Conservation (phyloP, 2,888 invertebrate species). For the Ichneumoninae sp. region DNA sequence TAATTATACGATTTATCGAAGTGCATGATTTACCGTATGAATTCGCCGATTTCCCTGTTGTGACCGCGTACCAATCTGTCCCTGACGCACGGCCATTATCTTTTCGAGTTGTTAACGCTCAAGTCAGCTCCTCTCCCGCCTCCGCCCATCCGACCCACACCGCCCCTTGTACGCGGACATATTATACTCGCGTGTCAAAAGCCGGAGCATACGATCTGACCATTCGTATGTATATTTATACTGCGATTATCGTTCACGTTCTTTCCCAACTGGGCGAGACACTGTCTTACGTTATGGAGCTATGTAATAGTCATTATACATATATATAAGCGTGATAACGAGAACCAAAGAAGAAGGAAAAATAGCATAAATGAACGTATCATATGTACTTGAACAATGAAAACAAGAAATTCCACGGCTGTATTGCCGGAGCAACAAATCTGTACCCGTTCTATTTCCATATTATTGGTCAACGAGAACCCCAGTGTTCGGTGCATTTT, state of each 20-base stretch:
- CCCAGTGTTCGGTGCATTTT: neutral
- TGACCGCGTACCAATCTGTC: slow-evolving; percentile 18
- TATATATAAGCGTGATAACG: neutral
- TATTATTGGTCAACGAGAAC: neutral
- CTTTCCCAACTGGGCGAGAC: slow-evolving; percentile 20
- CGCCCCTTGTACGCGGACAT: neutral
- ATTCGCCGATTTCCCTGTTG: slow-evolving; percentile 14
- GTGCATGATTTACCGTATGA: neutral
- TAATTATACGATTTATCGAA: slow-evolving; percentile 17
- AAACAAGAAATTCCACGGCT: slow-evolving; percentile 23
- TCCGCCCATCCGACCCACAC: neutral
- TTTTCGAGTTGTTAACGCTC: slow-evolving; percentile 37
- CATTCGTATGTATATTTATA: slow-evolving; percentile 1
- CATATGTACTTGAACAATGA: neutral
- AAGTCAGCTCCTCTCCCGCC: slow-evolving; percentile 7
- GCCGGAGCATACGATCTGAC: neutral
- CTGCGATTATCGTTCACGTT: slow-evolving; percentile 37
- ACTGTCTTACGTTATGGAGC: neutral
- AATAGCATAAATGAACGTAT: neutral
- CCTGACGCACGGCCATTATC: slow-evolving; percentile 59
- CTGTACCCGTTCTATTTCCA: neutral
- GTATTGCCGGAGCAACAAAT: neutral
- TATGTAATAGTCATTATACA: neutral
- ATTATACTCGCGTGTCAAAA: slow-evolving; percentile 40
- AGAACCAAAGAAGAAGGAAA: neutral